Evolutionary conservation across 2,888 invertebrate species (phyloP), one percentile per base, ranked within the genome.

Genomic region (Melinaea menophilus): DNA sequence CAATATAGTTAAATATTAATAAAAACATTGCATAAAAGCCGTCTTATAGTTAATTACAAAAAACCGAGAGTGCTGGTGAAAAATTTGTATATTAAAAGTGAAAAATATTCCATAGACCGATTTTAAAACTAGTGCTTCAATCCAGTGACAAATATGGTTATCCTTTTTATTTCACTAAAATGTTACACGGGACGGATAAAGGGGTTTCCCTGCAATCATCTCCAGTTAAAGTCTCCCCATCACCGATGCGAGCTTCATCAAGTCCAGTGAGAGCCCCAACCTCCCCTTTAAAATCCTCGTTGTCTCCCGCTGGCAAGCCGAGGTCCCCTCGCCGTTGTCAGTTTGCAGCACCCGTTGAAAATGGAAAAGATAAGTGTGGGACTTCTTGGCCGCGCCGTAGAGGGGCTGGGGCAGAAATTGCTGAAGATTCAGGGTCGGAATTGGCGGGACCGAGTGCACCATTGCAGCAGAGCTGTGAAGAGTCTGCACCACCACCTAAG

Each of bases 401-500:
- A 4, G 91, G 91, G 0, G 91, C 89, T 0, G 88, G 86, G 0
- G 88, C 88, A 0, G 89, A 87, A 1, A 78, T 82, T 0, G 84
- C 79, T 1, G 86, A 86, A 62, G 88, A 86, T 59, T 77, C 82
- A 0, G 85, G 85, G 46, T 76, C 79, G 4, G 88, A 84, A 62
- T 79, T 85, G 0, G 85, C 88, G 0, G 88, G 88, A 1, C 88
- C 90, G 0, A 88, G 90, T 63, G 78, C 76, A 0, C 73, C 88
- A 4, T 71, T 84, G 56, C 73, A 84, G 12, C 86, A 88, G 64
- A 76, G 91, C 79, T 75, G 94, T 76, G 94, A 94, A 70, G 95
- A 95, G 72, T 93, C 94, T 59, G 93, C 94, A 68, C 95, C 95
- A 45, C 94, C 95, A 0, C 92, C 93, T 9, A 94, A 95, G 83